Evolutionary conservation across 2,888 invertebrate genomes (phyloP).

Genomic region (Parnassius apollo): DNA sequence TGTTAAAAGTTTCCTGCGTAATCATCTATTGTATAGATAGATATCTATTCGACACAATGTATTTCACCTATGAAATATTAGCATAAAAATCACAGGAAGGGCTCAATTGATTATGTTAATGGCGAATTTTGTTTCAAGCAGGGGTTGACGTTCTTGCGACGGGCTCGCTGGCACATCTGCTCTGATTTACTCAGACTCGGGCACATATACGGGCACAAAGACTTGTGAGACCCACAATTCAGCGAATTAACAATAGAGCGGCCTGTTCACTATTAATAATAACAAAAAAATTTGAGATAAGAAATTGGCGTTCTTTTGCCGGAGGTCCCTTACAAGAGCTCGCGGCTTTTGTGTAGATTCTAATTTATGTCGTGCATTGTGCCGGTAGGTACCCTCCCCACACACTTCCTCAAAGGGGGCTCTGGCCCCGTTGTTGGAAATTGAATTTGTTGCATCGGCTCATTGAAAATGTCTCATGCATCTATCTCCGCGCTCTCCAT

Average conservation of each 20-base stretch:
- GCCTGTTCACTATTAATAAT: constrained; percentile 69
- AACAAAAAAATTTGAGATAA: constrained; percentile 68
- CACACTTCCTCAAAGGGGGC: constrained; percentile 73
- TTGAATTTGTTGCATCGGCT: constrained; percentile 72
- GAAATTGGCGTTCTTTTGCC: constrained; percentile 78
- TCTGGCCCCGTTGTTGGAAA: constrained; percentile 57
- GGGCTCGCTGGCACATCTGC: constrained; percentile 67
- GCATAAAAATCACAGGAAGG: constrained; percentile 41
- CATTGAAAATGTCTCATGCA: constrained; percentile 62
- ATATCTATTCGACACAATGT: constrained; percentile 31
- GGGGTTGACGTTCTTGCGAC: constrained; percentile 54
- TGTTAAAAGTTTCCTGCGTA: constrained; percentile 17
- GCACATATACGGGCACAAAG: constrained; percentile 50
- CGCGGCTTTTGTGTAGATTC: constrained; percentile 76
- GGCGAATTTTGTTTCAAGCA: constrained; percentile 43
- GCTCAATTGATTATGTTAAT: constrained; percentile 58
- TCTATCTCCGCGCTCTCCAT: constrained; percentile 38
- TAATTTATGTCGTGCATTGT: constrained; percentile 80
- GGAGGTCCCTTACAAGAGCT: constrained; percentile 75
- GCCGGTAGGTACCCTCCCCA: constrained; percentile 69
- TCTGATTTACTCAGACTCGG: constrained; percentile 57
- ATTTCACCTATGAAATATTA: constrained; percentile 52
- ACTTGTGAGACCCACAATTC: constrained; percentile 50
- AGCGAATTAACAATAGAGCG: constrained; percentile 67
- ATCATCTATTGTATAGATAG: constrained; percentile 13